These are phyloP conservation scores for Dolichopus griseipennis DNA, from an alignment of 2,888 invertebrate genomes.

Conservation along the genomic window DNA sequence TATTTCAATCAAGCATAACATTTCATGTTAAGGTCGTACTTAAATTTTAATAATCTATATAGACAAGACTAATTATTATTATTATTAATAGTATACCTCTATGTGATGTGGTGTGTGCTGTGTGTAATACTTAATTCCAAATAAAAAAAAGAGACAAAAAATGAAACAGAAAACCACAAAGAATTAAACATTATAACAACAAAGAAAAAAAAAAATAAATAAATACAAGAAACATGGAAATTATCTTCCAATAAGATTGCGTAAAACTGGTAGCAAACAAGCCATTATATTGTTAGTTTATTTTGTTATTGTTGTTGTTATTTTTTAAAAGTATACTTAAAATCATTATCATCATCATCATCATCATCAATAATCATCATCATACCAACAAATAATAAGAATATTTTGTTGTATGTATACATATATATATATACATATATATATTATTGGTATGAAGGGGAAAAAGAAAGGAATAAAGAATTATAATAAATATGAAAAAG, in stretches of 20 bases:
- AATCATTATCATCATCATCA: neutral
- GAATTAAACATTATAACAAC: neutral
- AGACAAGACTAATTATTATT: neutral
- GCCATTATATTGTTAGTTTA: neutral
- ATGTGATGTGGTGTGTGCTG: too few relatives aligned
- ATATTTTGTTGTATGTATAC: too few relatives aligned
- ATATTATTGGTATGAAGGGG: too few relatives aligned
- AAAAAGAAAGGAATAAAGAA: too few relatives aligned
- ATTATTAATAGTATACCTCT: too few relatives aligned
- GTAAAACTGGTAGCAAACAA: slow-evolving; percentile 8
- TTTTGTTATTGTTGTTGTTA: neutral
- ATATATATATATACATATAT: too few relatives aligned
- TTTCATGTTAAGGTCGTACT: neutral
- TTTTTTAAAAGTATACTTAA: neutral
- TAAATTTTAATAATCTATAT: neutral
- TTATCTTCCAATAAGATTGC: slow-evolving; percentile 7
- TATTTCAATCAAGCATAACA: neutral
- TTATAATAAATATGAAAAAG: too few relatives aligned
- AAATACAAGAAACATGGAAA: neutral
- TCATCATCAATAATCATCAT: too few relatives aligned
- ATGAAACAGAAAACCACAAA: too few relatives aligned
- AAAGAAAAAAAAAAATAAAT: neutral
- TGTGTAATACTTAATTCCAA: too few relatives aligned
- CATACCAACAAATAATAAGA: too few relatives aligned
- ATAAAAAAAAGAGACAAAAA: too few relatives aligned